Conservation (phyloP, 2,797 vertebrate genomes). For the Helostoma temminkii region DNA sequence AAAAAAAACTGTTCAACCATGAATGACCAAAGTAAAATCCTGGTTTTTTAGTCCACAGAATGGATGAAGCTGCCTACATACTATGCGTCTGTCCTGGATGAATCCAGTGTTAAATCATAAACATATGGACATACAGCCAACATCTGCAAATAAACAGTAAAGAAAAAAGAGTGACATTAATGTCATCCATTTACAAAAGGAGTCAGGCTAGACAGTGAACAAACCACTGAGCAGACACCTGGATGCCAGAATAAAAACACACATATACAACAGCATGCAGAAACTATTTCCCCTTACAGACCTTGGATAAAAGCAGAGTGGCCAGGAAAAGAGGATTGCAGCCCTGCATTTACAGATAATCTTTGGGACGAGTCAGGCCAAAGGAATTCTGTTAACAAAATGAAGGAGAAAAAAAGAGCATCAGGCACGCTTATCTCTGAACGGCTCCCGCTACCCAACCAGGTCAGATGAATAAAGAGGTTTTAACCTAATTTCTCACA, state of each 20-base stretch:
- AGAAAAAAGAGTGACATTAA: neutral
- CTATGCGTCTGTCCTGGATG: neutral
- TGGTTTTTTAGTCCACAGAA: too few relatives aligned
- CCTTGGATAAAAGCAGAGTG: slow-evolving; percentile 61
- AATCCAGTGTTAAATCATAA: slow-evolving; percentile 8
- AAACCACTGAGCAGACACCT: slow-evolving; percentile 34
- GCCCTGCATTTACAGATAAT: slow-evolving; percentile 81
- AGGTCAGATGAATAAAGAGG: slow-evolving; percentile 80
- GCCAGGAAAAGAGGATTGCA: slow-evolving; percentile 79
- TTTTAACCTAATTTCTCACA: slow-evolving; percentile 81
- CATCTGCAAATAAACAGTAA: neutral
- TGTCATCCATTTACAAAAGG: neutral
- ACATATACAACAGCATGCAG: slow-evolving; percentile 33
- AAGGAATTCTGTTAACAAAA: slow-evolving; percentile 77
- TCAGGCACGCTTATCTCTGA: slow-evolving; percentile 77
- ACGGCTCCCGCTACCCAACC: slow-evolving; percentile 71
- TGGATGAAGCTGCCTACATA: too few relatives aligned
- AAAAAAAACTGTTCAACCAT: neutral
- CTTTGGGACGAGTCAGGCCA: slow-evolving; percentile 69
- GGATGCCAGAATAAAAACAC: slow-evolving; percentile 25
- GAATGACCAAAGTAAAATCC: neutral
- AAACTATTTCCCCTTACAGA: slow-evolving; percentile 55
- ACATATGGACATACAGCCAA: neutral
- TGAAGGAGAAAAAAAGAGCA: slow-evolving; percentile 68
- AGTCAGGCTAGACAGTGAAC: neutral